These are phyloP conservation scores for Brachyalestes nurse DNA, from an alignment of 2,797 vertebrate genomes.

Conservation along the genomic window DNA sequence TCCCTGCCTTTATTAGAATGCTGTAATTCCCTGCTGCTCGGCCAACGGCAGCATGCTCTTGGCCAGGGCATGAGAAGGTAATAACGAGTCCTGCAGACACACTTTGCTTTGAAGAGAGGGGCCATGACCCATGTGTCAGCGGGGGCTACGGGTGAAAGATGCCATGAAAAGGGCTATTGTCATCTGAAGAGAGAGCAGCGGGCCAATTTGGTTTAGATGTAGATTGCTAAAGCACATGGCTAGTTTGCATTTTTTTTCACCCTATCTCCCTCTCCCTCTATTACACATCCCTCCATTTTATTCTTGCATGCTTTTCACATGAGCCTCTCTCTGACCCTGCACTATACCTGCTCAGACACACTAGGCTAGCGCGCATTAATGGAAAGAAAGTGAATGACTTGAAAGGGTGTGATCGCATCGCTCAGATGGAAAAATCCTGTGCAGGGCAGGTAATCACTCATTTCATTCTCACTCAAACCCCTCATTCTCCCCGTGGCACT, in stretches of 20 bases:
- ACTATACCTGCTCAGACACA: not conserved
- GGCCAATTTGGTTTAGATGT: slow-evolving; percentile 26
- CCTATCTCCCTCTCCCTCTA: slow-evolving; percentile 4
- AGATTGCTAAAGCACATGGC: slow-evolving; percentile 55
- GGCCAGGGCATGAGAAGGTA: slow-evolving; percentile 47
- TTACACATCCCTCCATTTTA: not conserved
- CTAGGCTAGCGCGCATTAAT: not conserved
- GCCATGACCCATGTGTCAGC: slow-evolving; percentile 65
- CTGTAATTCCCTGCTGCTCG: slow-evolving; percentile 63
- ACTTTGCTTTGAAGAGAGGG: slow-evolving; percentile 70
- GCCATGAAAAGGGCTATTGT: slow-evolving; percentile 55
- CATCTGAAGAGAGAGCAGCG: slow-evolving; percentile 36
- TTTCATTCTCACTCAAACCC: slow-evolving; percentile 50
- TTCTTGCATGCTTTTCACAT: not conserved
- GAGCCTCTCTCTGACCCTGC: slow-evolving; percentile 17
- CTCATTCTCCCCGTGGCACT: slow-evolving; percentile 36
- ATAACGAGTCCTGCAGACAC: slow-evolving; percentile 66
- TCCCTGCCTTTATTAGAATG: slow-evolving; percentile 62
- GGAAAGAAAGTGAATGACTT: not conserved
- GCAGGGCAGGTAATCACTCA: slow-evolving; percentile 44
- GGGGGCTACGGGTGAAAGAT: slow-evolving; percentile 60
- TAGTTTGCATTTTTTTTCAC: not conserved
- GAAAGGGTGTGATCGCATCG: no score
- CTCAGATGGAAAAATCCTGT: not conserved
- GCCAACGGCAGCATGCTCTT: slow-evolving; percentile 34